A percentile compares a stretch with the other conserved stretches of the same genome.
Conservation (phyloP, 2,888 invertebrate genomes). For the Thecophora atra region DNA sequence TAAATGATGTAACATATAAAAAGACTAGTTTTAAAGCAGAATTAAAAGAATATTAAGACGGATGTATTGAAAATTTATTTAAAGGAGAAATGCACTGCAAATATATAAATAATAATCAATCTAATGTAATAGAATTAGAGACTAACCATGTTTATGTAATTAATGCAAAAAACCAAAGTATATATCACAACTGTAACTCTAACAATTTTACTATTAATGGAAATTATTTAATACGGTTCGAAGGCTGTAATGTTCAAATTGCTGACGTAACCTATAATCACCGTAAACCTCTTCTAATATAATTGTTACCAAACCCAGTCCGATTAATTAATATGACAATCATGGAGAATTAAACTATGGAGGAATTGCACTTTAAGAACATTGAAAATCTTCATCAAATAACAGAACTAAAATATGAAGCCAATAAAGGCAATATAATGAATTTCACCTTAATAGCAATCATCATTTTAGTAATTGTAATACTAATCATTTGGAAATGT, state of each 20-base stretch:
- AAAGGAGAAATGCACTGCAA: constrained; percentile 16
- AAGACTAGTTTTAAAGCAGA: not conserved
- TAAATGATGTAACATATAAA: constrained; percentile 5
- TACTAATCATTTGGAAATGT: constrained; percentile 1
- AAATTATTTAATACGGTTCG: constrained; percentile 24
- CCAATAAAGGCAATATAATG: constrained; percentile 23
- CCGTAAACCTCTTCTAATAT: constrained; percentile 20
- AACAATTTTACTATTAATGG: constrained; percentile 28
- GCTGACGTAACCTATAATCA: constrained; percentile 20
- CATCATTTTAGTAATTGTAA: constrained; percentile 6
- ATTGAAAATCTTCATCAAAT: constrained; percentile 22
- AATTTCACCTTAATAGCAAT: constrained; percentile 15
- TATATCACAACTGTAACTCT: constrained; percentile 27
- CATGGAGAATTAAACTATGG: constrained; percentile 22
- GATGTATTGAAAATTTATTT: constrained; percentile 13
- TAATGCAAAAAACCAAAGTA: constrained; percentile 23
- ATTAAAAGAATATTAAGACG: constrained; percentile 20
- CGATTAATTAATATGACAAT: constrained; percentile 21
- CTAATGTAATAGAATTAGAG: constrained; percentile 20
- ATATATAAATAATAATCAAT: constrained; percentile 26
- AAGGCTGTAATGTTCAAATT: constrained; percentile 25
- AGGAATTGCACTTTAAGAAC: constrained; percentile 18
- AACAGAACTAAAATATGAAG: constrained; percentile 26
- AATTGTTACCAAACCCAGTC: constrained; percentile 26
- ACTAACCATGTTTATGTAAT: constrained; percentile 25